Percentiles rank a stretch among this genome's conserved stretches.
Conservation (phyloP, 2,797 vertebrate genomes). For the Sebastes variabilis region DNA sequence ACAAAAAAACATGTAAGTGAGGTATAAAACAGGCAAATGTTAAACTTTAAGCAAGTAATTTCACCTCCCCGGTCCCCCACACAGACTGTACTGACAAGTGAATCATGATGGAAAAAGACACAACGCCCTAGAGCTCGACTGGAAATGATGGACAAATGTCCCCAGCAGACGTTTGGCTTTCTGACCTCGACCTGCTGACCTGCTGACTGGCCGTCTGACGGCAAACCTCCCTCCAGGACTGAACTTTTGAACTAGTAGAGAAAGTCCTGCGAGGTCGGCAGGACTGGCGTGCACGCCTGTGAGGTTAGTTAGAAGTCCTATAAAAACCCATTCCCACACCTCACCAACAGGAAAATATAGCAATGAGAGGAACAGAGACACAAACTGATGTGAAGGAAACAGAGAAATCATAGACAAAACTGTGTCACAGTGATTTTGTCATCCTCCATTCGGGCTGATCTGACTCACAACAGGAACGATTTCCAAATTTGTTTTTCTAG, state of each 20-base stretch:
- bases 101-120: background rate
- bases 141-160: constrained; percentile 16
- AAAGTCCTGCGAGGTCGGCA: background rate
- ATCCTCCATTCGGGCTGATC: background rate
- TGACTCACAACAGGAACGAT: background rate
- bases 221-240: constrained; percentile 18
- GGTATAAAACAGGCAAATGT: background rate
- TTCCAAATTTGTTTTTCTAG: background rate
- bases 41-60: background rate
- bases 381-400: background rate
- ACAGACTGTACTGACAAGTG: background rate
- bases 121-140: background rate
- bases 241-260: constrained; percentile 9
- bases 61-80: background rate
- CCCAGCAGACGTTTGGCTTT: constrained; percentile 38
- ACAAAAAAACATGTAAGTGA: background rate
- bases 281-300: background rate
- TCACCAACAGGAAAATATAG: background rate
- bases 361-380: background rate
- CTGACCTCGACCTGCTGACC: constrained; percentile 38
- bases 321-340: background rate
- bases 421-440: background rate
- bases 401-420: background rate
- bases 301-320: background rate
- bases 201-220: constrained; percentile 23